Evolutionary conservation across 2,888 invertebrate species (phyloP), one percentile per base, ranked within the genome.

Genomic region (Dysmachus trigonus): DNA sequence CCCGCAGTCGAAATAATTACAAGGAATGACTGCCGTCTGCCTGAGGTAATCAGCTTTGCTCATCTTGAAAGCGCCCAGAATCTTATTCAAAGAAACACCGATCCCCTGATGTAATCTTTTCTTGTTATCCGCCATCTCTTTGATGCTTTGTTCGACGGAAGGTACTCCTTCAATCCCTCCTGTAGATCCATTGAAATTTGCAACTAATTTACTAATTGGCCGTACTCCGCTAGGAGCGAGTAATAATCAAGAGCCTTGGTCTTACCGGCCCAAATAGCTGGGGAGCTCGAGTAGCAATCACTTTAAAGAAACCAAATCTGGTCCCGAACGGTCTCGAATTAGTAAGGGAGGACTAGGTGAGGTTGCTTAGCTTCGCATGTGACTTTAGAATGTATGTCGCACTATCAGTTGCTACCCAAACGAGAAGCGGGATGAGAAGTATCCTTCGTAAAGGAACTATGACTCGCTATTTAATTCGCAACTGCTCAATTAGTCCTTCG

Each of bases 131-230:
- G 18, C 15, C 30, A 73, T 73, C 73, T 33, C 31, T 73, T 73
- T 73, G 73, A 73, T 73, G 73, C 73, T 73, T 73, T 73, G 73
- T 73, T 73, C 73, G 31, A 33, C 73, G 73, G 73, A 73, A 73
- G 73, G 73, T 33, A 73, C 31, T n/a, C 5, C 33, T n/a, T 73
- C 4, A 33, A 33, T 31, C 73, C 31, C 15, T 73, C 73, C 33
- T 33, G 8, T 13, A n/a, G 33, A 73, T 73, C 33, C 73, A 33
- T 73, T 73, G 73, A 73, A 73, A 73, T 73, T 73, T 33, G 33
- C 30, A 73, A 73, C 73, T 73, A 73, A 73, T 73, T 73, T 73
- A 73, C 73, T 73, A 73, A 73, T 73, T 73, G 73, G 73, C 15
- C 73, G 73, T 33, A n/a, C 62, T 62, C 62, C 22, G 31, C 4